Evolutionary conservation across 1,140 invertebrate genomes (phyloP), one percentile per base, ranked within the genome.

Genomic region (Drosophila ironensis): DNA sequence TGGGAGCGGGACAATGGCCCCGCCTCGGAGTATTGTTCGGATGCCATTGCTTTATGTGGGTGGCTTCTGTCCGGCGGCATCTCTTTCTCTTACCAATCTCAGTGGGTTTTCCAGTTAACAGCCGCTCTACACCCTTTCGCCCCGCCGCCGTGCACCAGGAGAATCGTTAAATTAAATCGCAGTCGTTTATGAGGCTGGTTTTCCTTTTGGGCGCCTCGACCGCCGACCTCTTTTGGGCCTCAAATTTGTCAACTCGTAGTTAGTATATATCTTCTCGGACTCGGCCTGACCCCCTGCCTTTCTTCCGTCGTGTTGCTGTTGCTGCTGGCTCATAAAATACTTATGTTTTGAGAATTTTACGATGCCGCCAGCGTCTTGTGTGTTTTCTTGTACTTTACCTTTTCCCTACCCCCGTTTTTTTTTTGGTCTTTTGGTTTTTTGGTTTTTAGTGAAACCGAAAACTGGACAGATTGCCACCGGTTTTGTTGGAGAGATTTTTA

Each of bases 141-240:
- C 46, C 45, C 33, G 53, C 54, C 44, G 45, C 25, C 25, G 44
- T 56, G 71, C 30, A 61, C 70, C 71, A 67, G 71, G 60, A 70
- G 75, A 84, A 84, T 84, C 80, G 80, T 84, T 87, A 84, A 84
- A 86, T 86, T 84, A 86, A 84, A 86, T 86, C 81, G 67, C 81
- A 64, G 78, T 78, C 78, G 80, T 86, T 86, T 87, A 86, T 72
- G 82, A 64, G 69, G 53, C 73, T 80, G 78, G 70, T 84, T 84
- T 84, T 84, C 74, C 78, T 87, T 86, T 87, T 72, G 81, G 80
- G 81, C 80, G 80, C 78, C 75, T 80, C 38, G n/a, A 57, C 68
- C 56, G 63, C 73, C 78, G 78, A 82, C 77, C 77, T 82, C 77
- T 72, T 82, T 77, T 72, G 56, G 61, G 57, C 70, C 69, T 73